These are phyloP conservation scores for Cataglyphis livida DNA, from an alignment of 2,888 invertebrate species.

Conservation along the genomic window DNA sequence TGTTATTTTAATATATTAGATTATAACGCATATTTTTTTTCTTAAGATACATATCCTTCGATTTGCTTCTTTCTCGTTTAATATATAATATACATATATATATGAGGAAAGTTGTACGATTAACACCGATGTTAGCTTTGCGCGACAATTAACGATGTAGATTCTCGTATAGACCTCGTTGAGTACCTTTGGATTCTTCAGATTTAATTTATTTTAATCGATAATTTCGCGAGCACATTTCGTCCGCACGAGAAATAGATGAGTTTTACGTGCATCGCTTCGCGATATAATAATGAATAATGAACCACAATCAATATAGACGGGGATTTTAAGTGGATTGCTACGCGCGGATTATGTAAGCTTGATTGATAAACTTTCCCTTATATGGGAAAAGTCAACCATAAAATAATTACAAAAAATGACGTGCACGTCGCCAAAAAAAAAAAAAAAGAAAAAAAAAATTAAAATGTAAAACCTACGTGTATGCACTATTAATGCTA, in stretches of 20 bases:
- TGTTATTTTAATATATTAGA: slow-evolving; percentile 47
- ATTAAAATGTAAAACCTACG: slow-evolving; percentile 30
- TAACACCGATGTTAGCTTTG: slow-evolving; percentile 29
- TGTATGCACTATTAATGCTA: slow-evolving; percentile 44
- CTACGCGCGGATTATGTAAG: background rate
- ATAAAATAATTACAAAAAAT: slow-evolving; percentile 14
- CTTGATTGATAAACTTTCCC: background rate
- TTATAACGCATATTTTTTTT: slow-evolving; percentile 41
- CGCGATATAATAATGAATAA: background rate
- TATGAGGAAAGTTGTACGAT: slow-evolving; percentile 3
- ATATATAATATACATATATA: background rate
- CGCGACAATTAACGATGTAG: background rate
- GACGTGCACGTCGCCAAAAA: slow-evolving; percentile 59
- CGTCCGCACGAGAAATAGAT: background rate
- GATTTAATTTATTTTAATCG: background rate
- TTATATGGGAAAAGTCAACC: background rate
- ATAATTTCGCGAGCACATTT: slow-evolving; percentile 4
- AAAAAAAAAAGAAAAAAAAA: slow-evolving; percentile 23
- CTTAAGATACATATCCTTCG: slow-evolving; percentile 32
- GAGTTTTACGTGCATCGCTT: slow-evolving; percentile 10
- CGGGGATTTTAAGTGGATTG: background rate
- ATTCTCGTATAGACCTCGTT: background rate
- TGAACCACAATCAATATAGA: background rate
- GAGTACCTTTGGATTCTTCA: background rate
- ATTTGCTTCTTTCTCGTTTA: slow-evolving; percentile 46